Evolutionary conservation across 2,797 vertebrate species (phyloP), one percentile per base, ranked within the genome.

Genomic region (Alectoris magna): DNA sequence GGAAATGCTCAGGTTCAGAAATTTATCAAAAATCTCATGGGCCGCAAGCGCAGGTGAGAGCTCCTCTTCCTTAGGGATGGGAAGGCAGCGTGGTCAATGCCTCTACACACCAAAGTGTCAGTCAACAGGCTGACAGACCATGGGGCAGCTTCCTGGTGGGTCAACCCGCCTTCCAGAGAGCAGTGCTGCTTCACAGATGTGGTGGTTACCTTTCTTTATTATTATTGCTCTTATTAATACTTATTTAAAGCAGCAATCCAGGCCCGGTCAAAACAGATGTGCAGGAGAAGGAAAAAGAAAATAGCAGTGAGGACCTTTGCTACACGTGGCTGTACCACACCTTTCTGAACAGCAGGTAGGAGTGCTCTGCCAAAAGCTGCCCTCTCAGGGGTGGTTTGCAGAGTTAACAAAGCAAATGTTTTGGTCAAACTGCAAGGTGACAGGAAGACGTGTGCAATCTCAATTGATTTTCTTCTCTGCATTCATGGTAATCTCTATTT

Each of bases 21-120:
- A 17, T 94, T 98, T 81, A 97, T 98, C 53, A 96, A 98, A 53
- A 96, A 59, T 23, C 95, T 98, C 70, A 97, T 98, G 78, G 97
- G 97, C 26, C 95, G n/a, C 76, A 98, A 97, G 79, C 97, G 98
- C 96, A 98, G 97, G 98, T 98, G 84, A 87, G 90, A 73, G 76
- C 63, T 63, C 51, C 9, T 48, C 9, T 44, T 44, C 14, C 41
- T 14, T 9, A 12, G 53, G 63, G 10, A 39, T 1, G 17, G 72
- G 31, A 64, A 19, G 34, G 59, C 43, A 55, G 36, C 31, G 49
- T 11, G 53, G 58, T 51, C 39, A 10, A 3, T 2, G 24, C 26
- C 62, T 17, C 51, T 44, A 69, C 62, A 48, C 55, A 76, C 55
- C n/a, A n/a, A 3, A 3, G 41, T 66, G 39, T 39, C 51, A 70